Base-by-base conservation (phyloP, 2,888 invertebrate species). In the Mythimna vitellina region DNA sequence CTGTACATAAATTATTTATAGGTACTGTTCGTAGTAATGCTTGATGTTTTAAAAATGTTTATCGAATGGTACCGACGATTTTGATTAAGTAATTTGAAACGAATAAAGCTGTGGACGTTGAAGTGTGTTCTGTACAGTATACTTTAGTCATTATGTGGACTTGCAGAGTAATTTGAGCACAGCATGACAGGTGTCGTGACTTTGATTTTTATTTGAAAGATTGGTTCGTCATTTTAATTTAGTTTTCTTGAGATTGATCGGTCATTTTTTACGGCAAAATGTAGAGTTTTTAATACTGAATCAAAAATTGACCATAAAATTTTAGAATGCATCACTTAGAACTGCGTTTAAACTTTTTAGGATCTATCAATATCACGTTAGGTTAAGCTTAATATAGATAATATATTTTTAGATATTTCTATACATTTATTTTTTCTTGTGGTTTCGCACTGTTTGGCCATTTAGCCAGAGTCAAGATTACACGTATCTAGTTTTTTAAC, bases 151-250 rank as follows among this genome's bases (percentile, higher is more conserved):
- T 58, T 65, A 38, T 65, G 20, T 49, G 14, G 38, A 5, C 46
- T 0, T 62, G 22, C 9, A 67, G 42, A 46, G 25, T 65, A 65
- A 77, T 66, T 74, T 68, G 62, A 67, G 38, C 54, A 8, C 65
- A 51, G 22, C 62, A 51, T 66, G 73, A 78, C 81, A 78, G 74
- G 49, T 81, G 54, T 75, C 74, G 72, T 73, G 60, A 63, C 32
- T 58, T 51, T 6, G 0, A 66, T 35, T 68, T 68, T 72, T 58
- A 56, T 29, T 20, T 58, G 6, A 68, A 81, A 73, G 62, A 77
- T 72, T 71, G 70, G 78, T 70, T 78, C 56, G 49, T 79, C 72
- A 71, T 70, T 61, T 83, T 57, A 51, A 38, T 60, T 77, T 61
- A 25, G 32, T 54, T 76, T 67, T 61, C 68, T 38, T 49, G 14